These are phyloP conservation scores for Julus scanicus DNA, from an alignment of 2,888 invertebrate genomes.

Conservation along the genomic window DNA sequence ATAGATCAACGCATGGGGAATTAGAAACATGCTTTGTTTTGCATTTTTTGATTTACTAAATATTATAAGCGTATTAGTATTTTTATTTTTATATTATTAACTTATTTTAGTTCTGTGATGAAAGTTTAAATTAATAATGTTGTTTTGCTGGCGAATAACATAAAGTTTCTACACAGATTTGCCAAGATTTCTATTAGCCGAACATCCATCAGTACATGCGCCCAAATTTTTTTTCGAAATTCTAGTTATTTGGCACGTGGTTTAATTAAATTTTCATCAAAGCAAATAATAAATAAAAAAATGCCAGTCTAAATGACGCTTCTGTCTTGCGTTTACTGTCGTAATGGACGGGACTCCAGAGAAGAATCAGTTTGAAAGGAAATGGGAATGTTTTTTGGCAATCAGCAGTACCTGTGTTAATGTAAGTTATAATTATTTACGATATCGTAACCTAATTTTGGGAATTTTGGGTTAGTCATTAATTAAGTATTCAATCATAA, in stretches of 20 bases:
- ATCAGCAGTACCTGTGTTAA: neutral
- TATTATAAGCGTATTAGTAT: too few species aligned
- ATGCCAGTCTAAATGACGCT: neutral
- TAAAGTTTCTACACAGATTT: too few species aligned
- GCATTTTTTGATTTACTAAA: too few species aligned
- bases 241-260: neutral
- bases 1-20: too few species aligned
- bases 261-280: neutral
- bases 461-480: neutral
- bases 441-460: neutral
- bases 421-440: neutral
- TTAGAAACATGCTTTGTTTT: too few species aligned
- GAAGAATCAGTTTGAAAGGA: neutral
- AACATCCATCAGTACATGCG: neutral
- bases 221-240: neutral
- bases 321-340: neutral
- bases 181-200: neutral
- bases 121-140: too few species aligned
- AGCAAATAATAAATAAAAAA: slow-evolving; percentile 15
- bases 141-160: too few species aligned
- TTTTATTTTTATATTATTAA: too few species aligned
- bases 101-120: too few species aligned
- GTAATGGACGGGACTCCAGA: neutral
- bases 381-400: neutral
- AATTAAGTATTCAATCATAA: neutral